Conservation (phyloP, 2,888 invertebrate genomes). For the Phortica magna region DNA sequence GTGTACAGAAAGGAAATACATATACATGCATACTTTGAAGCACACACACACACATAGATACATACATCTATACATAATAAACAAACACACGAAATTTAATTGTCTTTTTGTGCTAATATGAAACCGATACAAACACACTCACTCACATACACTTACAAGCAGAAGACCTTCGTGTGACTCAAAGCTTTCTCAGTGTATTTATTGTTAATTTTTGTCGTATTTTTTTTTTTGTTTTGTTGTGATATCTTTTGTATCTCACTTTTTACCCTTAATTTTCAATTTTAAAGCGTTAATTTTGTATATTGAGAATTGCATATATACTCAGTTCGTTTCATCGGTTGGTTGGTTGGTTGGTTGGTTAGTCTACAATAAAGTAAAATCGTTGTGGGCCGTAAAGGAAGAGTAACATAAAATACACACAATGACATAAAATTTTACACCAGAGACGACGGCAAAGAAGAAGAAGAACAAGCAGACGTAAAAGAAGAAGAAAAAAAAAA, state of each 20-base stretch:
- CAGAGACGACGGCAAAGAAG: background rate
- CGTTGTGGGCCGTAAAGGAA: background rate
- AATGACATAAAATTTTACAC: conserved; percentile 29
- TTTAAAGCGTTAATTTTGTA: conserved; percentile 23
- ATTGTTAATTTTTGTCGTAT: background rate
- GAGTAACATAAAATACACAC: conserved; percentile 16
- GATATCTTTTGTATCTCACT: background rate
- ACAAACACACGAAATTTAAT: conserved; percentile 13
- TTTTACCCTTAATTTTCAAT: conserved; percentile 30
- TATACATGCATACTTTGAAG: too few species aligned
- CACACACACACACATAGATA: background rate
- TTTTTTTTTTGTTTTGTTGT: background rate
- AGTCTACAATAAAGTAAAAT: background rate
- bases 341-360: background rate
- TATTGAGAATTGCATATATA: conserved; percentile 31
- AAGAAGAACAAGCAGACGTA: background rate
- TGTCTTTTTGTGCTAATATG: conserved; percentile 22
- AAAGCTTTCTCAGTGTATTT: background rate
- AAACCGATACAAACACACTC: conserved; percentile 14
- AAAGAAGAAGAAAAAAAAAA: background rate
- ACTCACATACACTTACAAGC: background rate
- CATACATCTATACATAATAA: background rate
- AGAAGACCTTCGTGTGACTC: background rate
- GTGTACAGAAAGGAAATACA: too few species aligned
- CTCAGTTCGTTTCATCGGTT: background rate